Evolutionary conservation across 2,113 vertebrate species (phyloP).

Genomic region (Etheostoma spectabile): DNA sequence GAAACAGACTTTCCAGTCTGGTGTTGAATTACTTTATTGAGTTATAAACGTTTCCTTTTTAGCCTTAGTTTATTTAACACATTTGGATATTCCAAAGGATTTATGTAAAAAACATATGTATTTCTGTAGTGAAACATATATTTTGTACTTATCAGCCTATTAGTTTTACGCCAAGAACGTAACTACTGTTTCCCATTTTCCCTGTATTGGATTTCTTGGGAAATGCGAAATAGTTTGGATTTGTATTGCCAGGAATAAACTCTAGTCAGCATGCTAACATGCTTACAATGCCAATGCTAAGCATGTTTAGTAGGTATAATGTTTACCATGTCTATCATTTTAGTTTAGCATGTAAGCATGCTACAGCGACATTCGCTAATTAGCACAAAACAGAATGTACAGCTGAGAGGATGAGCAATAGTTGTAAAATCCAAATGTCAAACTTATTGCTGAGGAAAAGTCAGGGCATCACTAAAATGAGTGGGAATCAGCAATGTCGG

Average conservation of each 20-base stretch:
- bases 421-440: neutral
- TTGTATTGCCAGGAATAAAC: too few species aligned
- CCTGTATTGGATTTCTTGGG: too few species aligned
- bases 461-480: neutral
- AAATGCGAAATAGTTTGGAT: too few species aligned
- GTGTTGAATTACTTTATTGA: neutral
- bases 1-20: neutral
- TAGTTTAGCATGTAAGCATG: neutral
- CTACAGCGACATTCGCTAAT: neutral
- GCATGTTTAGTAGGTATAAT: neutral
- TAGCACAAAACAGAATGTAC: neutral
- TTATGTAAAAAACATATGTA: too few species aligned
- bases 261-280: neutral
- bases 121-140: too few species aligned
- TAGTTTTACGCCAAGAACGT: too few species aligned
- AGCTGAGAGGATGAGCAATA: neutral
- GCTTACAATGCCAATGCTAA: neutral
- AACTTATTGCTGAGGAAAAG: neutral
- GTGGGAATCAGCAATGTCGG: neutral
- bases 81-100: neutral
- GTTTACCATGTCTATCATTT: neutral
- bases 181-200: too few species aligned
- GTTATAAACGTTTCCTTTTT: neutral
- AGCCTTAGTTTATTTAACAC: neutral
- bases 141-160: too few species aligned